These are phyloP conservation scores for Psococerastis gibbosa DNA, from an alignment of 2,888 invertebrate species.

Conservation along the genomic window DNA sequence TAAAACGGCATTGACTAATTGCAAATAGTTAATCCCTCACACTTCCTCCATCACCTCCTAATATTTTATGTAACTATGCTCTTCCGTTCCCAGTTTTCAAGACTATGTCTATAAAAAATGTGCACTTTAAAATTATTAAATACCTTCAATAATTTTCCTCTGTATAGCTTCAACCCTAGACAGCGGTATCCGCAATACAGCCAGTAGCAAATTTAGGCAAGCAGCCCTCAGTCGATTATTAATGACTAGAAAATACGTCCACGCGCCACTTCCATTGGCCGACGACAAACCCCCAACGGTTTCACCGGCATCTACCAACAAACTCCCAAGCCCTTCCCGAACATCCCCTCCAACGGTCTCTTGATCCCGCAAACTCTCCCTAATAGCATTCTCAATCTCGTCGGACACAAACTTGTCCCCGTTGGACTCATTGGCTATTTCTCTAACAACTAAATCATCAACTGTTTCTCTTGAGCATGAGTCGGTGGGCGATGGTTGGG, in stretches of 20 bases:
- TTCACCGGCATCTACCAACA: not conserved
- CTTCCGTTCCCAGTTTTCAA: too few relatives aligned
- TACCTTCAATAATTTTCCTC: slow-evolving; percentile 1
- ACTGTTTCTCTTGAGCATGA: too few relatives aligned
- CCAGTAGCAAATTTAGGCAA: not conserved
- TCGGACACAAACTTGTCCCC: slow-evolving; percentile 1
- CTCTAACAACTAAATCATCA: not conserved
- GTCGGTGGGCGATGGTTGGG: not conserved
- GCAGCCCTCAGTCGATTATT: not conserved
- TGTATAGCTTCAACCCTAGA: not conserved
- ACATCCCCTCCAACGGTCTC: not conserved
- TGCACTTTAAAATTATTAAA: too few relatives aligned
- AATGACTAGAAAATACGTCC: slow-evolving; percentile 4
- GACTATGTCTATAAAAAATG: too few relatives aligned
- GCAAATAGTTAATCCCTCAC: too few relatives aligned
- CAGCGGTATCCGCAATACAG: not conserved
- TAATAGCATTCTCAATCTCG: slow-evolving; percentile 7
- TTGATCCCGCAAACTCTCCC: slow-evolving; percentile 4
- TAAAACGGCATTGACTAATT: too few relatives aligned
- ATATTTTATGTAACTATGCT: too few relatives aligned
- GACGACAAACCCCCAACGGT: not conserved
- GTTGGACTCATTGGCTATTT: slow-evolving; percentile 7
- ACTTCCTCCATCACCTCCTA: too few relatives aligned
- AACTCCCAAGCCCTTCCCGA: not conserved
- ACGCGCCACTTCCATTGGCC: not conserved